Base-by-base conservation (phyloP, 2,888 invertebrate species). In the Epistrophella euchroma region DNA sequence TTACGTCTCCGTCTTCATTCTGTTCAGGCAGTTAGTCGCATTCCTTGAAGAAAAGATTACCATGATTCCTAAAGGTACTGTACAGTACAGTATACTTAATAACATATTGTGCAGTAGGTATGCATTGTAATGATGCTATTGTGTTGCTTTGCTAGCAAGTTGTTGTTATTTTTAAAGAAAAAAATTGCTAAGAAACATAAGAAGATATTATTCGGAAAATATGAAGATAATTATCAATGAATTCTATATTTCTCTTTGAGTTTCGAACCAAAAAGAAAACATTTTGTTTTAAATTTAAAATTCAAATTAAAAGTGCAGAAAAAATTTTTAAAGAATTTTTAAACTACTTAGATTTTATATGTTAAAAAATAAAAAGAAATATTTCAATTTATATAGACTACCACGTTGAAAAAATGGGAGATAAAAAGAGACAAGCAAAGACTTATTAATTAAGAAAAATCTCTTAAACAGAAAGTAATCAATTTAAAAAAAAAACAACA, bases 401-500 rank as follows among this genome's bases (percentile, higher is more conserved):
- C 0, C n/a, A 3, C n/a, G n/a, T n/a, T n/a, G n/a, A 11, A 47
- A 47, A 11, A 47, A 11, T 47, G 15, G 13, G 22, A 45, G 19
- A 15, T 19, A 35, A 50, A 17, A 19, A 37, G 10, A 64, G 5
- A 22, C 25, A 37, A n/a, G 15, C 2, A 52, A 62, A 17, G 25
- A 40, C 28, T 45, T 64, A 25, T 45, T 64, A 45, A 45, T 45
- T 64, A 45, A 6, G 45, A 64, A 43, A 45, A 35, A 40, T 60
- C 0, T 40, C 22, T 45, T 28, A 11, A 28, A 45, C 43, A 64
- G 22, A 40, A 37, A 22, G 60, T 60, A 60, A 60, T 22, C 19
- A 37, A 72, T 50, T 43, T 73, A 52, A 66, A 52, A 58, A 52
- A 52, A 17, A 66, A 66, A 66, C 0, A 62, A 52, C 45, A n/a